Evolutionary conservation across 2,797 vertebrate species (phyloP).

Genomic region (Cynodonichthys magdalenae): DNA sequence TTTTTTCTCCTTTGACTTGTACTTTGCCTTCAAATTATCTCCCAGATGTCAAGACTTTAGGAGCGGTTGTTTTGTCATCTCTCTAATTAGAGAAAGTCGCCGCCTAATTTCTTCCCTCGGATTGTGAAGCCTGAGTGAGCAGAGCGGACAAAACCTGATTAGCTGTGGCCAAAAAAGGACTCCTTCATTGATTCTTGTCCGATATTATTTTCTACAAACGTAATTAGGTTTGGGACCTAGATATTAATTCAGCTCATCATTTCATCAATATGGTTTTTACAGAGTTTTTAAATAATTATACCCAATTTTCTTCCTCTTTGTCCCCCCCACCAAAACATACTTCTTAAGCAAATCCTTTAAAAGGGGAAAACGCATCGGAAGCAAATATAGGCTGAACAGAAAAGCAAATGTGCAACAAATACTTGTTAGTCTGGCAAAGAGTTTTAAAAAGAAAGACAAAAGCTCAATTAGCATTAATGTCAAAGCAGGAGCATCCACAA

Average conservation of each 20-base stretch:
- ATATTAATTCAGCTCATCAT: slow-evolving; percentile 36
- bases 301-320: slow-evolving; percentile 16
- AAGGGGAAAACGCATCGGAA: neutral
- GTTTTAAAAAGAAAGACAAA: slow-evolving; percentile 60
- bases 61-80: slow-evolving; percentile 60
- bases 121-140: slow-evolving; percentile 70
- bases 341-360: too few species aligned
- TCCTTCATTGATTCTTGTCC: slow-evolving; percentile 69
- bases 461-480: slow-evolving; percentile 66
- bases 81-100: slow-evolving; percentile 68
- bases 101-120: slow-evolving; percentile 51
- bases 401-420: slow-evolving; percentile 39
- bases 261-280: slow-evolving; percentile 26
- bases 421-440: slow-evolving; percentile 38
- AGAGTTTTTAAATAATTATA: slow-evolving; percentile 27
- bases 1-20: slow-evolving; percentile 36
- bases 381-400: neutral
- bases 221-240: slow-evolving; percentile 49
- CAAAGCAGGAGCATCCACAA: slow-evolving; percentile 67
- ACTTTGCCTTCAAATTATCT: slow-evolving; percentile 65
- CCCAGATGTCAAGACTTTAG: slow-evolving; percentile 64
- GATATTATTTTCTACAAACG: slow-evolving; percentile 55
- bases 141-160: slow-evolving; percentile 64
- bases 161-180: slow-evolving; percentile 36
- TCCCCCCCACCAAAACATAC: neutral